Conservation (phyloP, 2,113 vertebrate species). For the Salvelinus sp. region DNA sequence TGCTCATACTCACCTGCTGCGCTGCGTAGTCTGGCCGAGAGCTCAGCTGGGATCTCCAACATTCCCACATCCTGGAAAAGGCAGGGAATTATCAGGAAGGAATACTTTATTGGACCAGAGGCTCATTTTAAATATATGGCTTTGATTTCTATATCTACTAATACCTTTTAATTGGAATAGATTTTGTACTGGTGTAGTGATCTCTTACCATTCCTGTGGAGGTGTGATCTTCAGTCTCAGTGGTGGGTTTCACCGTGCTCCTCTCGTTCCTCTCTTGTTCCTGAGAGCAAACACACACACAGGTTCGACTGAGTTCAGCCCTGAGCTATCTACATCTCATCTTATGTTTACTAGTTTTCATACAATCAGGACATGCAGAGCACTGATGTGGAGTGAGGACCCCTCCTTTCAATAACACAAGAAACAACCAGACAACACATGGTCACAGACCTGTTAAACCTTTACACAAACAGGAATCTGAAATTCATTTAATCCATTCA, state of each 20-base stretch:
- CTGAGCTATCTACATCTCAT: neutral
- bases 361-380: neutral
- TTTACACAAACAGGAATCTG: neutral
- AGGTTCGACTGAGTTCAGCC: neutral
- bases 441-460: neutral
- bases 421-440: neutral
- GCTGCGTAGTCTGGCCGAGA: slow-evolving; percentile 79
- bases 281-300: slow-evolving; percentile 44
- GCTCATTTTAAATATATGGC: too few relatives aligned
- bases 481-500: neutral
- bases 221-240: slow-evolving; percentile 27
- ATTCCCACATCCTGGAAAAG: slow-evolving; percentile 81
- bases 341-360: neutral
- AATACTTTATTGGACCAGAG: neutral
- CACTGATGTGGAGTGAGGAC: neutral
- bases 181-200: too few relatives aligned
- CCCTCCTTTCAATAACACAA: neutral
- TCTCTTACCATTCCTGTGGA: slow-evolving; percentile 69
- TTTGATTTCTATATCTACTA: too few relatives aligned
- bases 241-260: slow-evolving; percentile 46
- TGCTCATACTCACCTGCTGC: slow-evolving; percentile 71
- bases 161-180: too few relatives aligned
- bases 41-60: slow-evolving; percentile 90
- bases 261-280: slow-evolving; percentile 56
- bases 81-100: neutral